These are phyloP conservation scores for Adelges cooleyi DNA, from an alignment of 1,140 invertebrate genomes.

Conservation along the genomic window DNA sequence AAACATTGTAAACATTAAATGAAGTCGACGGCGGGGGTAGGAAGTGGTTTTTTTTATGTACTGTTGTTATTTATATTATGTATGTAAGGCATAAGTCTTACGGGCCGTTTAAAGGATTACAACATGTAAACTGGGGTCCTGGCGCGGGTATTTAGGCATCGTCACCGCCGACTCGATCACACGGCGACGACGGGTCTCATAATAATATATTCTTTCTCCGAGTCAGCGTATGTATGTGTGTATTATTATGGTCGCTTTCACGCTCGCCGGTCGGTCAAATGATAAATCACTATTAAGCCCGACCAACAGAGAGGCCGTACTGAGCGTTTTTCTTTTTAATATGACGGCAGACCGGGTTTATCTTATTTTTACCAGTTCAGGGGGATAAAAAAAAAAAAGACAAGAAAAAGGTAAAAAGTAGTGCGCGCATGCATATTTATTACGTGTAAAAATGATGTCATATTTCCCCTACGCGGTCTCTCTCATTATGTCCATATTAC, in stretches of 20 bases:
- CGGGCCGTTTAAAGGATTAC: conserved; percentile 23
- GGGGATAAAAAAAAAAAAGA: background rate
- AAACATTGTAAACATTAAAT: too few species aligned
- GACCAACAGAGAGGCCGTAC: background rate
- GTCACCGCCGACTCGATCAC: background rate
- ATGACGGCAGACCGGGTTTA: background rate
- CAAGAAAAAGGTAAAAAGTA: too few species aligned
- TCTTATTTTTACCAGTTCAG: background rate
- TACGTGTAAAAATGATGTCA: conserved; percentile 25
- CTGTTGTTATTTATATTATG: too few species aligned
- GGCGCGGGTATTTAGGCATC: conserved; percentile 19
- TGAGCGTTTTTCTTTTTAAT: background rate
- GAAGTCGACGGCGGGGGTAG: too few species aligned
- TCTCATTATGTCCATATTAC: too few species aligned
- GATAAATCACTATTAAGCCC: conserved; percentile 27
- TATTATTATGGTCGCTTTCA: background rate
- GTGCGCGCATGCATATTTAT: background rate
- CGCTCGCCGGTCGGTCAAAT: background rate
- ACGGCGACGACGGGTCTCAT: too few species aligned
- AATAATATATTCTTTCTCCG: too few species aligned
- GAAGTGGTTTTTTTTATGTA: too few species aligned
- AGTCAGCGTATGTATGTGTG: too few species aligned
- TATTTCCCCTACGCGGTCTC: background rate
- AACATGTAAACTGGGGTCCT: conserved; percentile 3
- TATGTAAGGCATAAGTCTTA: conserved; percentile 10